Evolutionary conservation across 1,140 invertebrate species (phyloP).

Genomic region (Drosophila melanica): DNA sequence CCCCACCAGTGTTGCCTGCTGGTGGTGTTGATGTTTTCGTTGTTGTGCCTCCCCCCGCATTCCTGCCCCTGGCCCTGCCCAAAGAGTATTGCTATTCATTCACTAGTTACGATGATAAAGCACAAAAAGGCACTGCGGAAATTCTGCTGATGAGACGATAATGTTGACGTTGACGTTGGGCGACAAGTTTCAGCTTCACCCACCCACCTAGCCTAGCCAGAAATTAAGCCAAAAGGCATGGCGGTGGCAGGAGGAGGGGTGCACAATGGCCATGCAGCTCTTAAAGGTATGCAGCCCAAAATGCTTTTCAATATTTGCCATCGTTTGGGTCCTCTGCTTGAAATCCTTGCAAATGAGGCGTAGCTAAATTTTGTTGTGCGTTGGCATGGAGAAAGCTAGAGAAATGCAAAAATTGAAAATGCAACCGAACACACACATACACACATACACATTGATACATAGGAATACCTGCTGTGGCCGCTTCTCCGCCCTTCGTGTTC

Average conservation of each 20-base stretch:
- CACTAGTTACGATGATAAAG: conserved; percentile 80
- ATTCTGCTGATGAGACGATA: conserved; percentile 80
- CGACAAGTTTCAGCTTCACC: conserved; percentile 36
- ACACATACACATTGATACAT: conserved; percentile 9
- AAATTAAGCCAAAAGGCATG: conserved; percentile 57
- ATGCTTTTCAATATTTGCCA: conserved; percentile 69
- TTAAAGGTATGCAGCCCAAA: conserved; percentile 59
- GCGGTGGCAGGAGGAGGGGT: not conserved
- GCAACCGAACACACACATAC: conserved; percentile 22
- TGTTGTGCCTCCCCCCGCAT: conserved; percentile 41
- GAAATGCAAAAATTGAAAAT: conserved; percentile 47
- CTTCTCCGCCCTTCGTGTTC: conserved; percentile 34
- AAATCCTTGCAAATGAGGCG: conserved; percentile 64
- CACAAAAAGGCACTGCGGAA: conserved; percentile 77
- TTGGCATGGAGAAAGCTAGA: conserved; percentile 15
- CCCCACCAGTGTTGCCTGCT: conserved; percentile 41
- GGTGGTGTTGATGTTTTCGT: conserved; percentile 77
- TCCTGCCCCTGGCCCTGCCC: not conserved
- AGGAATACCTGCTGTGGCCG: conserved; percentile 12
- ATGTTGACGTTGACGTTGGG: conserved; percentile 69
- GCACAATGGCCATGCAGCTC: conserved; percentile 9
- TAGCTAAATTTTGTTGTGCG: conserved; percentile 56
- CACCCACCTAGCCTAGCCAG: not conserved
- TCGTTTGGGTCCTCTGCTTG: conserved; percentile 21
- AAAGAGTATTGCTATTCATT: conserved; percentile 74